These are phyloP conservation scores for Menidia menidia DNA, from an alignment of 2,797 vertebrate species.

Conservation along the genomic window DNA sequence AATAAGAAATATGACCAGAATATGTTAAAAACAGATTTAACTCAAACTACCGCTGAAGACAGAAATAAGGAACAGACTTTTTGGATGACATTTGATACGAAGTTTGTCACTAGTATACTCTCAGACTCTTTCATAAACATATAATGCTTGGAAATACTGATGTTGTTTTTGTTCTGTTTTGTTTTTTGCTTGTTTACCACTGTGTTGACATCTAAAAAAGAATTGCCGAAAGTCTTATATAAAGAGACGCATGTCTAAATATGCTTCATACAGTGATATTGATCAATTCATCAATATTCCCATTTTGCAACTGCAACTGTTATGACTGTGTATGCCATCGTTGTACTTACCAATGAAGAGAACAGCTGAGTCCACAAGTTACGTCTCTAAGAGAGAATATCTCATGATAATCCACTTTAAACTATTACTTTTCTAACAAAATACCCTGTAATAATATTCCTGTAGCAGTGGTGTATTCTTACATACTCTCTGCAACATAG, in stretches of 20 bases:
- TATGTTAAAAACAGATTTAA: not conserved
- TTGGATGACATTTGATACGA: not conserved
- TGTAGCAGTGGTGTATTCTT: not conserved
- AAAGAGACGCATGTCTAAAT: not conserved
- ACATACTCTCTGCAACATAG: not conserved
- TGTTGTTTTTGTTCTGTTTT: too few relatives aligned
- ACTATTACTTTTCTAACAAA: not conserved
- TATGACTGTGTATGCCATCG: not conserved
- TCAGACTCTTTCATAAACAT: not conserved
- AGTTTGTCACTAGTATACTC: not conserved
- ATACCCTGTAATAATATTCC: not conserved
- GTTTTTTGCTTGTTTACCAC: not conserved
- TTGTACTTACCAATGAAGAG: constrained; percentile 18
- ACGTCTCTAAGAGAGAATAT: constrained; percentile 5
- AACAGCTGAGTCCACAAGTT: constrained; percentile 19
- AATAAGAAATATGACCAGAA: not conserved
- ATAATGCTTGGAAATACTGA: not conserved
- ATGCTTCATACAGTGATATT: not conserved
- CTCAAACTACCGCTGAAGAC: not conserved
- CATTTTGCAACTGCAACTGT: not conserved
- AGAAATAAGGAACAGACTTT: not conserved
- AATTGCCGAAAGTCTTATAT: not conserved
- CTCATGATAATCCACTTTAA: not conserved
- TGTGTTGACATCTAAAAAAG: not conserved
- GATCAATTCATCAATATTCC: not conserved